Base-by-base conservation (phyloP, 2,888 invertebrate species). In the Balanococcus diminutus region DNA sequence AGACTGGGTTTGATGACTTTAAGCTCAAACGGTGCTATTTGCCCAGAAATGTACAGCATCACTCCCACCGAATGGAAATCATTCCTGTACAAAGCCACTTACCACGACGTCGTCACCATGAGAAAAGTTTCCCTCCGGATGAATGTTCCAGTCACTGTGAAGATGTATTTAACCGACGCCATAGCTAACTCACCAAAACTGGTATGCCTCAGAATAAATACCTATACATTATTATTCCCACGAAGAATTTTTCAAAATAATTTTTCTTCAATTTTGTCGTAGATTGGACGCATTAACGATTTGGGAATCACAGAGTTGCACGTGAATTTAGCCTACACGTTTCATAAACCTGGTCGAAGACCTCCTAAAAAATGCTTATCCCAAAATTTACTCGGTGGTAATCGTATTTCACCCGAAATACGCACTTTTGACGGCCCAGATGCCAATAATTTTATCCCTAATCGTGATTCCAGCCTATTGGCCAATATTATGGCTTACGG, bases 1-100 rank as follows among this genome's bases (percentile, higher is more conserved):
- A 86, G 87, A 16, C 82, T 86, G 9, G 87, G 86, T 25, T 32
- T 32, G 8, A 32, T 75, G 32, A 75, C 31, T 16, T 32, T 25
- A 6, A n/a, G 42, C 42, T 22, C 84, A 19, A 82, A 42, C 3
- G 14, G 39, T 32, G 87, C 87, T 14, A 85, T 88, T 79, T 88
- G 88, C 32, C 86, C 84, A 16, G 87, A 87, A 72, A 86, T 88
- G 67, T 82, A 87, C 56, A 86, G 83, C 0, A 87, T 87, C 42
- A 82, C 86, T 3, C 2, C 87, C 0, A 81, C 72, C 19, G 88
- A 88, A 81, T 88, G 88, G 88, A 86, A 86, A 36, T 75, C 87
- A 1, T 42, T 84, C 5, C 22, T 88, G 9, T 61, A 86, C 2
- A 86, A 87, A 22, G 87, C 87, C 9, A 84, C 87, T 11, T 87